Base-by-base conservation (phyloP, 2,888 invertebrate genomes). In the Coronaproctus castanopsis region DNA sequence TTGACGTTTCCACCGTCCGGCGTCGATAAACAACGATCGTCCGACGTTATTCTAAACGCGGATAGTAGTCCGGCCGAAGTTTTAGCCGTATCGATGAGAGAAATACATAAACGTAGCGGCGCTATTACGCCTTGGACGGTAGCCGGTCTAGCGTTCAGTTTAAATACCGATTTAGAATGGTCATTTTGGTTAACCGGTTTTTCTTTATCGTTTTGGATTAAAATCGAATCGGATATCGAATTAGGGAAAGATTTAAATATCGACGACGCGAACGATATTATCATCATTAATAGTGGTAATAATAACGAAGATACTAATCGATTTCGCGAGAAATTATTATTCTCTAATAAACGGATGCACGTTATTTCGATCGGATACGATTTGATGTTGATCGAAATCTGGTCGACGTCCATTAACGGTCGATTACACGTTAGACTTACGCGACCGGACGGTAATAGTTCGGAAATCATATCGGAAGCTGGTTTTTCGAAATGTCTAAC, bases 101-200 rank as follows among this genome's bases (percentile, higher is more conserved):
- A 63, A 54, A 62, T 62, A 2, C 62, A 63, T 19, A 61, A 60
- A 55, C 60, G 60, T 51, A 56, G 55, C 24, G 52, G 58, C 52
- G 58, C 22, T 14, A 36, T 52, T 24, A 55, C 59, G 19, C 65
- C 67, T 24, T 68, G 68, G 68, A 65, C 66, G 0, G 59, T 65
- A 54, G 64, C 65, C 60, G 77, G 76, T 61, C 65, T 72, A 59
- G 65, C 67, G 56, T 60, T 71, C 3, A 69, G 70, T 2, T 63
- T 70, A 50, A 67, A 67, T 49, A 63, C 65, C 69, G 76, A 75
- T 66, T 72, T 75, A 64, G 76, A 75, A 64, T 82, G 81, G 81
- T 76, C 78, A 62, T 75, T 80, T 61, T 81, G 81, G 80, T 67
- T 75, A 64, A 74, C 75, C 53, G 81, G 81, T n/a, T 80, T 79